phyloP scores from a whole-genome alignment of 2,797 vertebrate genomes.

The Eupleurogrammus muticus region DNA sequence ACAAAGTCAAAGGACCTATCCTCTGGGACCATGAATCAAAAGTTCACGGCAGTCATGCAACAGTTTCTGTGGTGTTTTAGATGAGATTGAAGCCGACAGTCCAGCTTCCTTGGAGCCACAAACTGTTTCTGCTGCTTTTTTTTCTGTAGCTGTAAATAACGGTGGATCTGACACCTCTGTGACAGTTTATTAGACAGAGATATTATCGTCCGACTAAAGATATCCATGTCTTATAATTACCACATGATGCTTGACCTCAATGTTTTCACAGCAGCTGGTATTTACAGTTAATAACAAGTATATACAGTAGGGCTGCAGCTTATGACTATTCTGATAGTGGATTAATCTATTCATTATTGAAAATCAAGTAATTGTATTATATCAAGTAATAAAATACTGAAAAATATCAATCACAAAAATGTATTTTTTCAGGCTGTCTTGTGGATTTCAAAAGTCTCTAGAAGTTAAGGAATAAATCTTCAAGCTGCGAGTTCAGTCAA shows the following conservation, averaged over 20 bases:
- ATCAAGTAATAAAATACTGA: too few species aligned
- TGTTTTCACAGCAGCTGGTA: constrained; percentile 26
- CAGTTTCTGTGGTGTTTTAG: neutral
- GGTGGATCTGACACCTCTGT: constrained; percentile 10
- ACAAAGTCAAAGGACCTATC: neutral
- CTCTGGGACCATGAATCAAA: neutral
- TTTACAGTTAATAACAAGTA: constrained; percentile 16
- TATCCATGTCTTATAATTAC: constrained; percentile 17
- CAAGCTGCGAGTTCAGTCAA: too few species aligned
- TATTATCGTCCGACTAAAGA: neutral
- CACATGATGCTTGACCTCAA: constrained; percentile 21
- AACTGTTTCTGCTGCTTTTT: neutral
- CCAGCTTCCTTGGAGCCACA: neutral
- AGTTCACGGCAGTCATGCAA: neutral
- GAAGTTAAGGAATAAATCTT: too few species aligned
- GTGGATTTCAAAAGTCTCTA: too few species aligned
- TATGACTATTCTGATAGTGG: too few species aligned
- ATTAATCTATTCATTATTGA: too few species aligned
- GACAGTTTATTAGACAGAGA: constrained; percentile 7
- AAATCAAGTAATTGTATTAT: too few species aligned
- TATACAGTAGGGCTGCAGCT: too few species aligned
- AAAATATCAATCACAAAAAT: too few species aligned
- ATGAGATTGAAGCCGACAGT: neutral
- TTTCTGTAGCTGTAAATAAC: neutral
- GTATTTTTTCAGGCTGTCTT: too few species aligned